phyloP scores from a whole-genome alignment of 2,113 vertebrate species.

The Reinhardtius hippoglossoides region DNA sequence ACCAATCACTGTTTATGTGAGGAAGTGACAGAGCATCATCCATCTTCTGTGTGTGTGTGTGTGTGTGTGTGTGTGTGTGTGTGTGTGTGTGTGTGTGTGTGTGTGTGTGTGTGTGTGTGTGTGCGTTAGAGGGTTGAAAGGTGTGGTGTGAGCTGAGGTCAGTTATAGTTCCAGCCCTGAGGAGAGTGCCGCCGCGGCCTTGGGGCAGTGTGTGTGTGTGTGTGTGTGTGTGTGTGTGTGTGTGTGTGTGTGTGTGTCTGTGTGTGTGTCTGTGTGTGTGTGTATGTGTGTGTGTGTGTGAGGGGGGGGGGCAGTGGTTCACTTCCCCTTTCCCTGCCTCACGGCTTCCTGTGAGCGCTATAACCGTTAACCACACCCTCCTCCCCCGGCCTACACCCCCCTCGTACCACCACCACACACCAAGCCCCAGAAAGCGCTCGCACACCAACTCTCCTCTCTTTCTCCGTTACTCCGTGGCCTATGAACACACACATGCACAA shows the following conservation, averaged over 20 bases:
- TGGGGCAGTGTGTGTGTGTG: constrained; percentile 53
- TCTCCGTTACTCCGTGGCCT: constrained; percentile 45
- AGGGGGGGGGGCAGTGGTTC: constrained; percentile 70
- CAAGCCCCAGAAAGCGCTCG: constrained; percentile 42
- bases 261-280: not conserved
- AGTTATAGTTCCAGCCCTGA: constrained; percentile 62
- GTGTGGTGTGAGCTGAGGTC: constrained; percentile 70
- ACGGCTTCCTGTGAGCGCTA: constrained; percentile 76
- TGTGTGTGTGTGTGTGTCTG: not conserved
- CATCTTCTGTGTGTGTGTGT: not conserved
- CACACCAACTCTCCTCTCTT: constrained; percentile 34
- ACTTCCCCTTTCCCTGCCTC: constrained; percentile 81
- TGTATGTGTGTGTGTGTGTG: no score
- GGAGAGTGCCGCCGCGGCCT: constrained; percentile 55
- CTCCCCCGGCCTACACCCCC: constrained; percentile 54
- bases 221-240: no score
- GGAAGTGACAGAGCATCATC: not conserved
- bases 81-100: not conserved
- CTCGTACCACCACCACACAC: constrained; percentile 32
- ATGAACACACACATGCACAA: constrained; percentile 34
- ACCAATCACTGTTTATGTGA: no score
- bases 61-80: constrained; percentile 1
- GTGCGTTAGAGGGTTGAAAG: constrained; percentile 45
- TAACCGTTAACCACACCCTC: constrained; percentile 81
- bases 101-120: constrained; percentile 20